Base-by-base conservation (phyloP, 1,140 invertebrate genomes). In the Bombus soroeensis region DNA sequence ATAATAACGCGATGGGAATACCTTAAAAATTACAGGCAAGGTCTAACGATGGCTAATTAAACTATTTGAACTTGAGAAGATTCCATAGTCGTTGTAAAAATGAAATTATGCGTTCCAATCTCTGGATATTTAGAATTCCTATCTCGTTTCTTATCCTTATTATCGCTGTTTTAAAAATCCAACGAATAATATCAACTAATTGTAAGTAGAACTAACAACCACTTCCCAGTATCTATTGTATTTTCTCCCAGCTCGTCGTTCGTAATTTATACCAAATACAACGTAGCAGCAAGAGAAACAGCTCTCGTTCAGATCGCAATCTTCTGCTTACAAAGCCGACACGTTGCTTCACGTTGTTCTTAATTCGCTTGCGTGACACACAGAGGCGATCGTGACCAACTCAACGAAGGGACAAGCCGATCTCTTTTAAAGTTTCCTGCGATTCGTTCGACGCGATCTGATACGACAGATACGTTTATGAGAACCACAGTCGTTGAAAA, bases 291-390 rank as follows among this genome's bases (percentile, higher is more conserved):
- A 22, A 37, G 12, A n/a, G 12, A 39, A 12, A 39, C 12, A 28
- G 4, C 1, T 18, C 34, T 15, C 47, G 22, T 75, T 6, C 43
- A 25, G 43, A 57, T 75, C 12, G 43, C 43, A 3, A 75, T 75
- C 73, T 34, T 22, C 5, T 9, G 18, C 71, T n/a, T 43, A 43
- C 28, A 75, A 53, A 18, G 8, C 34, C 37, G 10, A 12, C 10
- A 28, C n/a, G n/a, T 32, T 28, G 5, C 13, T 39, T 25, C 5
- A 12, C 47, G 15, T 53, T 39, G 8, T 9, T 57, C 53, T 59
- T n/a, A 39, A 59, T 76, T 76, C 74, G 25, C 34, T 59, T 53
- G 53, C 47, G 74, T 59, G 74, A 59, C 74, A 37, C 34, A 34
- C 34, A 4, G 53, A n/a, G 53, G 18, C 25, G 5, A 28, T 74